phyloP scores from a whole-genome alignment of 2,888 invertebrate genomes.

The Platycheirus albimanus region DNA sequence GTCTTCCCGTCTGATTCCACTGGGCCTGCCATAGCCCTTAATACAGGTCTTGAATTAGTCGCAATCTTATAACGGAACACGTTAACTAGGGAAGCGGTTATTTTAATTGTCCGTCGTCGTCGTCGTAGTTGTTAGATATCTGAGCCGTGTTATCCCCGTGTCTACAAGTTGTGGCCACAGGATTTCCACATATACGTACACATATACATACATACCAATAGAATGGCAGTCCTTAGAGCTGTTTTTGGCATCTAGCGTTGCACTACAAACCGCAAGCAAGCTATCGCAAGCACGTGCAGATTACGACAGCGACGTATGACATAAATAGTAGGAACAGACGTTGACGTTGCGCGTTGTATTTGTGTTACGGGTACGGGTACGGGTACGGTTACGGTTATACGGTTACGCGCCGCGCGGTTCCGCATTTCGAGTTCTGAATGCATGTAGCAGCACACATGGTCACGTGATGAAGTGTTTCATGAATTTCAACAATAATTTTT shows the following conservation, averaged over 20 bases:
- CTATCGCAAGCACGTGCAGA: constrained; percentile 54
- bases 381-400: too few relatives aligned
- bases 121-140: too few relatives aligned
- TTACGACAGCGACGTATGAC: constrained; percentile 44
- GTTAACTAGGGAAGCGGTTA: constrained; percentile 49
- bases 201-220: too few relatives aligned
- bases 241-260: constrained; percentile 60
- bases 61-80: constrained; percentile 52
- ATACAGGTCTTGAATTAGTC: constrained; percentile 36
- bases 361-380: constrained; percentile 66
- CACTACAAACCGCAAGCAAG: constrained; percentile 54
- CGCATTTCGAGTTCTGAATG: constrained; percentile 68
- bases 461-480: constrained; percentile 80
- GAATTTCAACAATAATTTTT: constrained; percentile 80
- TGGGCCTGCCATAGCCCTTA: constrained; percentile 20
- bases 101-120: constrained; percentile 36
- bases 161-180: constrained; percentile 52
- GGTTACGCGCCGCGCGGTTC: constrained; percentile 63
- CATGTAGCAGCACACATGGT: constrained; percentile 67
- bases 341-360: constrained; percentile 1
- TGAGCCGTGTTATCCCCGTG: constrained; percentile 14
- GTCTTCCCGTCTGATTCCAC: constrained; percentile 42
- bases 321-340: constrained; percentile 36
- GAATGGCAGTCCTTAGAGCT: constrained; percentile 48
- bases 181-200: constrained; percentile 23